phyloP scores from a whole-genome alignment of 2,113 vertebrate species.

The Oncorhynchus nerka region DNA sequence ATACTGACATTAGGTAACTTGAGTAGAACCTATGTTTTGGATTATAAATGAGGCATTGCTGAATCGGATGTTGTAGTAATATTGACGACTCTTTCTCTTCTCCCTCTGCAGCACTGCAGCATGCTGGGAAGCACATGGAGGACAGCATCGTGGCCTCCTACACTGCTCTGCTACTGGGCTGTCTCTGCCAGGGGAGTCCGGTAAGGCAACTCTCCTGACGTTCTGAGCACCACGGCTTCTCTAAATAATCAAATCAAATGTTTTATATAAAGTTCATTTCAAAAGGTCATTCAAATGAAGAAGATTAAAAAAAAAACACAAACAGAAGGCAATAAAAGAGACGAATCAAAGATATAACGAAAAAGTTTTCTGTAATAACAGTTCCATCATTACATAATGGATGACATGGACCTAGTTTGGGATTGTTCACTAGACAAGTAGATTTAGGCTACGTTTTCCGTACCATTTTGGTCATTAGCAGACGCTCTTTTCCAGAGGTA shows the following conservation, averaged over 20 bases:
- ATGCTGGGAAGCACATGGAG: constrained; percentile 99
- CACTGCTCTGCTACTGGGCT: constrained; percentile 94
- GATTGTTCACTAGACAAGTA: no score
- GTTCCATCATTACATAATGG: not conserved
- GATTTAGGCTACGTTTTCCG: no score
- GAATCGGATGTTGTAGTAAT: not conserved
- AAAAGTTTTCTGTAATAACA: not conserved
- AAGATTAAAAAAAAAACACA: not conserved
- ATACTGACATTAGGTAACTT: no score
- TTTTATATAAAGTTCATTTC: no score
- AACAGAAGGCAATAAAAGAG: not conserved
- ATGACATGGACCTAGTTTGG: no score
- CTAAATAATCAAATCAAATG: not conserved
- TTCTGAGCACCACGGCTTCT: not conserved
- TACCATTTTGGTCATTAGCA: no score
- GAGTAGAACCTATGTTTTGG: not conserved
- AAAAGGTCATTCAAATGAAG: no score
- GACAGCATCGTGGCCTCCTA: constrained; percentile 98
- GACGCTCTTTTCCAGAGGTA: no score
- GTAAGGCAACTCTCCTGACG: constrained; percentile 70
- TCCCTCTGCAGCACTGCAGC: constrained; percentile 85
- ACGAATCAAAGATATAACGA: no score
- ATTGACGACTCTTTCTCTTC: not conserved
- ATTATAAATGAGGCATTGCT: not conserved
- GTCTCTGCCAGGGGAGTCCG: constrained; percentile 94